A percentile compares a stretch with the other conserved stretches of the same genome.
Conservation (phyloP, 2,888 invertebrate genomes). For the Epirrhoe alternata region DNA sequence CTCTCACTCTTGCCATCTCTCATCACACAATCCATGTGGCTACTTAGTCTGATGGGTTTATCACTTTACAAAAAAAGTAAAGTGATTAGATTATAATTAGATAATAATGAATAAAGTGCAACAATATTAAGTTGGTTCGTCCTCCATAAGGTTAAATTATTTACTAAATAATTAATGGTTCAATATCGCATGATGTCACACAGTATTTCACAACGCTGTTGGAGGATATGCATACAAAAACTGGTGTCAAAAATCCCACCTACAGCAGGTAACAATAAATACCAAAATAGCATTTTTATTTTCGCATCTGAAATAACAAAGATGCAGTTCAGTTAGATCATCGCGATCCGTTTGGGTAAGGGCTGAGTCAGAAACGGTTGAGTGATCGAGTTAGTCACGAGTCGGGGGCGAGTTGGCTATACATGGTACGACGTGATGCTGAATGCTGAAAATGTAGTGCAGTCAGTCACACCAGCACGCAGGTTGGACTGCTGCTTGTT, state of each 20-base stretch:
- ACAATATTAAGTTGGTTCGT: neutral
- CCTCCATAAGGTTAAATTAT: neutral
- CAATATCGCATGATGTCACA: neutral
- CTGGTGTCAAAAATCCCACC: constrained; percentile 1
- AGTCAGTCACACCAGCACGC: neutral
- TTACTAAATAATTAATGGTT: neutral
- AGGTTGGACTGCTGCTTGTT: neutral
- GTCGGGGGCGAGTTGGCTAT: constrained; percentile 43
- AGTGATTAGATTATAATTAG: too few species aligned
- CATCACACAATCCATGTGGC: too few species aligned
- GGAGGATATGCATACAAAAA: neutral
- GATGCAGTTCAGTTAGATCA: constrained; percentile 51
- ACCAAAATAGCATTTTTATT: constrained; percentile 3
- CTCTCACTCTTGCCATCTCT: too few species aligned
- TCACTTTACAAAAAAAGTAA: too few species aligned
- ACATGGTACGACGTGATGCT: constrained; percentile 41
- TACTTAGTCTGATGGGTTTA: too few species aligned
- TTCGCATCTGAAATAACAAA: constrained; percentile 23
- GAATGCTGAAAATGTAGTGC: constrained; percentile 24
- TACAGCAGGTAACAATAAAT: neutral
- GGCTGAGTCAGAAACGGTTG: constrained; percentile 43
- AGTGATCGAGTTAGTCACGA: constrained; percentile 47
- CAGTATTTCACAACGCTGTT: neutral
- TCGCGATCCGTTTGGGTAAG: constrained; percentile 43
- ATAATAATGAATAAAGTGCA: neutral